Evolutionary conservation across 2,888 invertebrate species (phyloP), one percentile per base, ranked within the genome.

Genomic region (Leucania comma): DNA sequence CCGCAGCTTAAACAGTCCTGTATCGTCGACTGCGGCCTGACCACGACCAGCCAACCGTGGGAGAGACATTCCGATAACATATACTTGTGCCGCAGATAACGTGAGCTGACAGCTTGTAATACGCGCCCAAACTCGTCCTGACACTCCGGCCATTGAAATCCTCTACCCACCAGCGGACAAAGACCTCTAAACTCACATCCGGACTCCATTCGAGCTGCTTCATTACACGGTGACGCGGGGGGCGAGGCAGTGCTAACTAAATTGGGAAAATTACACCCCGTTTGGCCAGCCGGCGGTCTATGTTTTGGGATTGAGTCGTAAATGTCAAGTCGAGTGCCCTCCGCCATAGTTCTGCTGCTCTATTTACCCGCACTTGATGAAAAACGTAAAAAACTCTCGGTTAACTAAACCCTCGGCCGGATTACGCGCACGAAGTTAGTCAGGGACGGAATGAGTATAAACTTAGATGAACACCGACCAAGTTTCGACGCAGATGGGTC

Each of bases 241-340:
- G 82, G 81, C 76, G 86, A 82, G 88, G 90, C 78, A 90, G 93
- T 72, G 91, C 94, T 90, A 84, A 90, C 88, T 91, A 91, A 90
- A 90, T 85, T 93, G 93, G 95, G 90, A 80, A 86, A 89, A 87
- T 88, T 88, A 89, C 87, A 91, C 88, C 75, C 87, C 91, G 92
- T 90, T 91, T 89, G 90, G 86, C 86, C 88, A 88, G 90, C 86
- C 88, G 90, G 88, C 93, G 92, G 90, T 91, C 90, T 91, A 89
- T 90, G 94, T 91, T 93, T 94, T 90, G 90, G 92, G 93, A 96
- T 96, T 94, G 95, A 95, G 95, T 95, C 95, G 95, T 96, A 96
- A 96, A 96, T 88, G 95, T 95, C 96, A 92, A 90, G 86, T 93
- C 92, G 90, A 93, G 93, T 93, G 91, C 90, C 88, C 92, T 90